Evolutionary conservation across 2,797 vertebrate species (phyloP), one percentile per base, ranked within the genome.

Genomic region (Bryconaethiops microstoma): DNA sequence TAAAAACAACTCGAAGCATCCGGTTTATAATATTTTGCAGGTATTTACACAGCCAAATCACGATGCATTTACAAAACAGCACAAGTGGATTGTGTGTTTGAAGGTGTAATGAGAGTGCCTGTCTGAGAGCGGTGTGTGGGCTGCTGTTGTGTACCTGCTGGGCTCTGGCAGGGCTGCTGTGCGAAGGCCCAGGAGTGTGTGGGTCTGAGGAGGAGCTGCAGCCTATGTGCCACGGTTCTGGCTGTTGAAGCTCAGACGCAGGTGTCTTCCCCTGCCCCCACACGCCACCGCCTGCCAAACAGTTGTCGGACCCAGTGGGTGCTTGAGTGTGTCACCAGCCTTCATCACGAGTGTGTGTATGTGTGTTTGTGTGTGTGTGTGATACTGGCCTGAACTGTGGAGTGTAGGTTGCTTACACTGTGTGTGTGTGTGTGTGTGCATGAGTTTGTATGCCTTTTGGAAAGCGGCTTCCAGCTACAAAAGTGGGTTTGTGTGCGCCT

Each of bases 301-400:
- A 92, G 92, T 92, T 92, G 91, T 92, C 91, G 86, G 87, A 80
- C 83, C 82, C 87, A 85, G 91, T 77, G 84, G 93, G 92, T 89
- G 90, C 87, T 90, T 87, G 85, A 50, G 76, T 88, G 85, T 79
- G 84, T 90, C 87, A 86, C 81, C 87, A 88, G 86, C 82, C 82
- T 86, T 81, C 84, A 86, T 89, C 82, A 85, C 19, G 76, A 78
- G 76, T 21, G 42, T 25, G 70, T 64, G 48, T 52, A 74, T 67
- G 23, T 16, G 60, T 57, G 59, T n/a, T n/a, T 78, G 57, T 73
- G 35, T 85, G 40, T 74, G 60, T 40, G 42, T 81, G 65, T 72
- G 63, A 74, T 69, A 77, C 54, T 78, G 70, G 77, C 74, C 80
- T 82, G 59, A 69, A 39, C 77, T 48, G 23, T 35, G 39, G 57